Evolutionary conservation across 1,140 invertebrate species (phyloP), one percentile per base, ranked within the genome.

Genomic region (Psilanteris sp.): DNA sequence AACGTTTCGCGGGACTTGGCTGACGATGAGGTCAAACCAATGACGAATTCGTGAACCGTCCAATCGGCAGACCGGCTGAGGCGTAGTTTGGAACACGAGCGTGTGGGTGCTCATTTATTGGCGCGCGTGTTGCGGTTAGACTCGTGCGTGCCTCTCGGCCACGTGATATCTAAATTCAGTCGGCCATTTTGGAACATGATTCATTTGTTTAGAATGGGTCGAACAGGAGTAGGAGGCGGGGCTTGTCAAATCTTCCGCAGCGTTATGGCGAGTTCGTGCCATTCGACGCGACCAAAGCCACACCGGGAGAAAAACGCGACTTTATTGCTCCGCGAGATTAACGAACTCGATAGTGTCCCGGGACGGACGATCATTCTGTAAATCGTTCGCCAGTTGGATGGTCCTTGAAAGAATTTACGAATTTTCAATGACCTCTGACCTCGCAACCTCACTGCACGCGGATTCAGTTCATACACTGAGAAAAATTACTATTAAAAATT

Each of bases 151-250:
- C 70, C 71, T 43, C 76, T 46, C 54, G 64, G 59, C 81, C 82
- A 85, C 84, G 80, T 85, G 84, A 85, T 81, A 81, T 87, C 85
- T 87, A 87, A 87, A 87, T 86, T 87, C 83, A n/a, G 84, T 74
- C 85, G 80, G 85, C 85, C 85, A 87, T 87, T 87, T 87, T 87
- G 81, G 83, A 84, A 79, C 77, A 85, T 86, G 85, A 87, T 85
- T 87, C 85, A 87, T 86, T 87, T 87, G 85, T 87, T 86, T 87
- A 87, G 85, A 87, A 86, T 81, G 82, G 82, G 76, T 81, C 80
- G 85, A 83, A 85, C 85, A 84, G 82, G 57, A 86, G 83, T 83
- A 81, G 81, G 77, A 84, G 85, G 85, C 85, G 85, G 85, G 85
- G 85, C 78, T 80, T 84, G 72, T 3, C 52, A 83, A 86, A 87